These are phyloP conservation scores for Drosophila dunni DNA, from an alignment of 1,140 invertebrate species.

Conservation along the genomic window DNA sequence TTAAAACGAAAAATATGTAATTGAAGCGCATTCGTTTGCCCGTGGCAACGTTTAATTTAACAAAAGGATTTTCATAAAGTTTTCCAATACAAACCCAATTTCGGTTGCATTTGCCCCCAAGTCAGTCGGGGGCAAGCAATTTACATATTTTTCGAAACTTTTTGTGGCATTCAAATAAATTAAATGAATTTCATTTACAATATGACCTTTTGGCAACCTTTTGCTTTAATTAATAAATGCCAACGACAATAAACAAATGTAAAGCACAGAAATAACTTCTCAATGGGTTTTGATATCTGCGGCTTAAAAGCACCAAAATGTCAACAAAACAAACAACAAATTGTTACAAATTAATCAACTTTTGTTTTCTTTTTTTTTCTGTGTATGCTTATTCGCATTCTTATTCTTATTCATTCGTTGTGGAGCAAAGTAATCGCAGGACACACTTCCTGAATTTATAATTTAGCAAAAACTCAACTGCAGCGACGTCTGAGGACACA, in stretches of 20 bases:
- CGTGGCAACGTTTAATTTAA: conserved; percentile 27
- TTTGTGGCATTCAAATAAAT: conserved; percentile 35
- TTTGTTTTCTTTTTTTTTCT: conserved; percentile 22
- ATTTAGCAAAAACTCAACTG: conserved; percentile 70
- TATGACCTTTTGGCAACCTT: conserved; percentile 35
- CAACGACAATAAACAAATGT: conserved; percentile 28
- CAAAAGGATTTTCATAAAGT: conserved; percentile 16
- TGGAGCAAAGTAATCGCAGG: neutral
- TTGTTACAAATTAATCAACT: conserved; percentile 72
- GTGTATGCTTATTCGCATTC: neutral
- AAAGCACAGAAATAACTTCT: conserved; percentile 37
- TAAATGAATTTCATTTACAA: conserved; percentile 28
- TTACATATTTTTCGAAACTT: conserved; percentile 36
- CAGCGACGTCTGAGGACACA: conserved; percentile 22
- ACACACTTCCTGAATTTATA: conserved; percentile 55
- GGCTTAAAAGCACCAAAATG: conserved; percentile 48
- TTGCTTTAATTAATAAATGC: conserved; percentile 73
- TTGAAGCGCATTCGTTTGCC: conserved; percentile 17
- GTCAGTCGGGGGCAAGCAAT: conserved; percentile 15
- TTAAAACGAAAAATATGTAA: conserved; percentile 4
- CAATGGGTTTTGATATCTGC: conserved; percentile 35
- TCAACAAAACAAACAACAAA: conserved; percentile 39
- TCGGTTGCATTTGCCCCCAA: conserved; percentile 28
- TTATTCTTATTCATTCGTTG: neutral
- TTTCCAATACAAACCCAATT: conserved; percentile 23